Conservation (phyloP, 35 echinoderm and acorn worm species). For the Heliocidaris tuberculata region DNA sequence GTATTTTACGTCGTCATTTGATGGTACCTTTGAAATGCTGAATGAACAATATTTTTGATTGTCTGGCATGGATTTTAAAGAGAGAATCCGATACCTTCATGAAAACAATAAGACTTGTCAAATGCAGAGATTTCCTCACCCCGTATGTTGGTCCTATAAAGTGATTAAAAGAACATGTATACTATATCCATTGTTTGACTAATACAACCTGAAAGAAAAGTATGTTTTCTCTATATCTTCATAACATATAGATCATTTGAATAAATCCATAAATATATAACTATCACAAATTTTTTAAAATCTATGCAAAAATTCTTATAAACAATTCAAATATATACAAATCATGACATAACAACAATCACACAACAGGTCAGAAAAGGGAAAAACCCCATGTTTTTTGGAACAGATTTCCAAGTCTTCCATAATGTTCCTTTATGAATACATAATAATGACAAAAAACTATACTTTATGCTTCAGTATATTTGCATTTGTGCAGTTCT, state of each 20-base stretch:
- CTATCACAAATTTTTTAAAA: background rate
- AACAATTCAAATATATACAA: constrained; percentile 14
- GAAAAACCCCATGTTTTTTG: background rate
- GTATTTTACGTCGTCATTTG: no score
- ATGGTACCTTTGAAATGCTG: no score
- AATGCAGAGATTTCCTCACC: background rate
- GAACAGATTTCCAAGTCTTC: background rate
- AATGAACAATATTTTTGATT: no score
- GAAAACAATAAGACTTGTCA: background rate
- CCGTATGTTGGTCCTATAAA: background rate
- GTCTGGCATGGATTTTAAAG: background rate
- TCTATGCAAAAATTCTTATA: background rate
- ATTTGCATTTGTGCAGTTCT: background rate
- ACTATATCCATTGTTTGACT: background rate
- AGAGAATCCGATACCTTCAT: background rate
- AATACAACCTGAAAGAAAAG: background rate
- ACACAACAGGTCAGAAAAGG: background rate
- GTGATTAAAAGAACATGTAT: background rate
- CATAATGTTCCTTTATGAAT: background rate
- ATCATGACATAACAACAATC: background rate
- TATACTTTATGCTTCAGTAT: background rate
- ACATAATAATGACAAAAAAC: background rate
- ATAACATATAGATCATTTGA: background rate
- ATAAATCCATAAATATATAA: background rate
- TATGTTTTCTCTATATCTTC: background rate